These are phyloP conservation scores for Pomacea canaliculata DNA, from an alignment of 2,888 invertebrate species.

Conservation along the genomic window DNA sequence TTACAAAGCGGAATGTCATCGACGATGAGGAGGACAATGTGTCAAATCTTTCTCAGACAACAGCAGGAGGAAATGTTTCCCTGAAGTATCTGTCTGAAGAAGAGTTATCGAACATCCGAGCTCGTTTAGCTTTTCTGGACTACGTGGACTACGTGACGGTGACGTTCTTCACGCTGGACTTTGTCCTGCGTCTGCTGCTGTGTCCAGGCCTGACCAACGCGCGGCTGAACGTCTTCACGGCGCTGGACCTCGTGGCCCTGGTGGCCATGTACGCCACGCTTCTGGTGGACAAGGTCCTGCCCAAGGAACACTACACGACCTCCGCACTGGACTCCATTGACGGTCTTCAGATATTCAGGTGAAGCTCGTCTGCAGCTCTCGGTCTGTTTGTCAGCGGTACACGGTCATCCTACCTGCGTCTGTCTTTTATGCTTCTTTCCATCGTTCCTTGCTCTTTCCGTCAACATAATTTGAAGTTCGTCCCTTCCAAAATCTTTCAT, in stretches of 20 bases:
- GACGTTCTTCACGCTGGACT: conserved; percentile 57
- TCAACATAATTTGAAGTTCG: too few relatives aligned
- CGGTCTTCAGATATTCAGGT: conserved; percentile 45
- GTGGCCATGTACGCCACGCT: conserved; percentile 47
- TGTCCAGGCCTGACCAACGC: conserved; percentile 41
- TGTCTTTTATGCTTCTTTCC: background rate
- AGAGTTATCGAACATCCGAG: too few relatives aligned
- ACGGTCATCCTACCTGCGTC: background rate
- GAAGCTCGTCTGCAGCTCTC: background rate
- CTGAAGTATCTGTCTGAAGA: too few relatives aligned
- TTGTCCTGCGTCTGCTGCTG: conserved; percentile 45
- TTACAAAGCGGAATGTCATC: background rate
- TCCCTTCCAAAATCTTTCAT: too few relatives aligned
- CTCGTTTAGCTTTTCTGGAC: conserved; percentile 25
- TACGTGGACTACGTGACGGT: conserved; percentile 50
- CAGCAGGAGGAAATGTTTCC: too few relatives aligned
- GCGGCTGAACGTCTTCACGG: conserved; percentile 30
- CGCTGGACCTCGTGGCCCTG: conserved; percentile 49
- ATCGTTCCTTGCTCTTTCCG: too few relatives aligned
- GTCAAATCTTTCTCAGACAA: too few relatives aligned
- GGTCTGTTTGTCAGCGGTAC: background rate
- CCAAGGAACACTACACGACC: conserved; percentile 43
- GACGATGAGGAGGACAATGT: too few relatives aligned
- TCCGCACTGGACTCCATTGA: conserved; percentile 47
- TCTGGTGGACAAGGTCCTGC: conserved; percentile 39